Evolutionary conservation across 2,113 vertebrate species (phyloP).

Genomic region (Meriones unguiculatus): DNA sequence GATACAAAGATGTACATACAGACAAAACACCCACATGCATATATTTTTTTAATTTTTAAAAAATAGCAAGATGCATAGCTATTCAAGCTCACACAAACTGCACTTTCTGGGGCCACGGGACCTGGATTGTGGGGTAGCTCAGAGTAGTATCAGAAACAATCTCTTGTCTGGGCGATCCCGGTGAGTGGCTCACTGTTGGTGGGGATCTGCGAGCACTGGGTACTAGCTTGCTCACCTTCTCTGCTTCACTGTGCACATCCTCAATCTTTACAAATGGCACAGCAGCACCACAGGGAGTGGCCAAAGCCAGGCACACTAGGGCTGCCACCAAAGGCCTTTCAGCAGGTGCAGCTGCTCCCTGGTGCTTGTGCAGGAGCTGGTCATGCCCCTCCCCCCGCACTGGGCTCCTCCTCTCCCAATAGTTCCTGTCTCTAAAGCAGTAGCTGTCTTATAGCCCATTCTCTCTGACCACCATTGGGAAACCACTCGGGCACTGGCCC

Average conservation of each 20-base stretch:
- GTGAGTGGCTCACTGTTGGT: neutral
- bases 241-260: neutral
- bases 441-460: neutral
- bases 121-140: neutral
- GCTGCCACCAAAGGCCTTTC: neutral
- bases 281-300: neutral
- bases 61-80: neutral
- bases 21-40: neutral
- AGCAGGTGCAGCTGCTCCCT: neutral
- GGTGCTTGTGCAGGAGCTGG: neutral
- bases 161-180: neutral
- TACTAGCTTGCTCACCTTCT: neutral
- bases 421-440: neutral
- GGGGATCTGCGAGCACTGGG: neutral
- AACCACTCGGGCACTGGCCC: slow-evolving; percentile 5
- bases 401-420: neutral
- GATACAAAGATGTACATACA: neutral
- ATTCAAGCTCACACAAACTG: neutral
- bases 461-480: neutral
- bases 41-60: neutral
- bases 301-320: neutral
- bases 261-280: neutral
- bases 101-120: neutral
- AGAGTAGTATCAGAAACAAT: neutral
- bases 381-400: too few relatives aligned